Percentiles rank a stretch among this genome's conserved stretches.
Evolutionary conservation across 2,888 invertebrate genomes (phyloP).

Genomic region (Melipona bicolor): DNA sequence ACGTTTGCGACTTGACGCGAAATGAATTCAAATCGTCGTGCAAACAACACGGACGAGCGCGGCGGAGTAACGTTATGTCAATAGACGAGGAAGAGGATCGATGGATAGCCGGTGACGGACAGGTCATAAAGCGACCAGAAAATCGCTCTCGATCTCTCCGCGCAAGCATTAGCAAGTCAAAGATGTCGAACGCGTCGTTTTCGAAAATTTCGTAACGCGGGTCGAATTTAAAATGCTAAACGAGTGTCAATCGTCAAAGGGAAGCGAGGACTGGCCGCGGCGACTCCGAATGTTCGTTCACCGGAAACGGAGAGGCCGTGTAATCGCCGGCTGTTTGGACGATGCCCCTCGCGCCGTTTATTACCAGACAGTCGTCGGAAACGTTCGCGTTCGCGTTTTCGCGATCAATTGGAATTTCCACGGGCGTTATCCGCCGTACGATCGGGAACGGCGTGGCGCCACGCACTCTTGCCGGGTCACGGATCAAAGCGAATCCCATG

Average conservation of each 20-base stretch:
- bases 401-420: conserved; percentile 36
- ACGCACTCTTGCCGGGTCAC: conserved; percentile 10
- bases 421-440: conserved; percentile 18
- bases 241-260: neutral
- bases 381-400: neutral
- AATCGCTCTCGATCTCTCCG: conserved; percentile 22
- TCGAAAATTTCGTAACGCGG: conserved; percentile 21
- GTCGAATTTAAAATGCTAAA: conserved; percentile 34
- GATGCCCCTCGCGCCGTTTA: conserved; percentile 39
- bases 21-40: conserved; percentile 58
- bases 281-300: conserved; percentile 37
- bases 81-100: neutral
- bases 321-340: conserved; percentile 49
- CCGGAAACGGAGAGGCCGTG: conserved; percentile 30
- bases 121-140: conserved; percentile 15
- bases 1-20: conserved; percentile 47
- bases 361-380: conserved; percentile 28
- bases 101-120: neutral
- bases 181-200: neutral
- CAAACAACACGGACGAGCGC: conserved; percentile 42
- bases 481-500: conserved; percentile 34
- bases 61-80: conserved; percentile 36
- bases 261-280: neutral
- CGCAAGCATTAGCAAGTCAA: conserved; percentile 22
- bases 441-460: conserved; percentile 14